phyloP scores from a whole-genome alignment of 2,113 vertebrate species.

The Triplophysa dalaica region DNA sequence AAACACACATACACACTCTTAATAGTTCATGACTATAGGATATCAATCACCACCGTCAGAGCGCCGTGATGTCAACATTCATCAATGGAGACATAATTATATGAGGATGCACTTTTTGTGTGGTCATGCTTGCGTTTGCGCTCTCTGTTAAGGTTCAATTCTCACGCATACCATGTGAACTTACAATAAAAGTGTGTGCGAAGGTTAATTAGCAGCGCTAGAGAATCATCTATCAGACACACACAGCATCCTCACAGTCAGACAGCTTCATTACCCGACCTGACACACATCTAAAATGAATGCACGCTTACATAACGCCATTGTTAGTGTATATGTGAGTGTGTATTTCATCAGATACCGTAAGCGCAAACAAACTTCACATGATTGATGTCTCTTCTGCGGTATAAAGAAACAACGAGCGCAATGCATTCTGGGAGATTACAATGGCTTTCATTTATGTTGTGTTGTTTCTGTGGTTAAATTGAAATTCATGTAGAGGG shows the following conservation, averaged over 20 bases:
- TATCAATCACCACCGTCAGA: background rate
- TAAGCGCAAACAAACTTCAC: background rate
- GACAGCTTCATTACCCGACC: slow-evolving; percentile 67
- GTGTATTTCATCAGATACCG: background rate
- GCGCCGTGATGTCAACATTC: background rate
- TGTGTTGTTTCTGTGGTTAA: background rate
- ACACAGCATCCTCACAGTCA: slow-evolving; percentile 54
- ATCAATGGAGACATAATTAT: slow-evolving; percentile 24
- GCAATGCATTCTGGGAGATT: slow-evolving; percentile 7
- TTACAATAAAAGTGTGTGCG: slow-evolving; percentile 37
- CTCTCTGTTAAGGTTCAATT: slow-evolving; percentile 29
- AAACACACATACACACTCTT: too few species aligned
- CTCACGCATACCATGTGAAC: slow-evolving; percentile 12
- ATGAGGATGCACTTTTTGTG: background rate
- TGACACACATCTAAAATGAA: slow-evolving; percentile 37
- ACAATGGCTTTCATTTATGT: background rate
- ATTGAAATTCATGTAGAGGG: too few species aligned
- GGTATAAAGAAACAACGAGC: too few species aligned
- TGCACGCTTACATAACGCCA: background rate
- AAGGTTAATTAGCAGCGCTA: slow-evolving; percentile 72
- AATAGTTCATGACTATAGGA: too few species aligned
- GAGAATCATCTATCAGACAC: slow-evolving; percentile 70
- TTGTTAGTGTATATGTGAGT: background rate
- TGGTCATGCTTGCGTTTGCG: background rate
- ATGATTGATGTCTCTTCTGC: background rate